Evolutionary conservation across 2,113 vertebrate genomes (phyloP), one percentile per base, ranked within the genome.

Genomic region (Psammodynastes pulverulentus): DNA sequence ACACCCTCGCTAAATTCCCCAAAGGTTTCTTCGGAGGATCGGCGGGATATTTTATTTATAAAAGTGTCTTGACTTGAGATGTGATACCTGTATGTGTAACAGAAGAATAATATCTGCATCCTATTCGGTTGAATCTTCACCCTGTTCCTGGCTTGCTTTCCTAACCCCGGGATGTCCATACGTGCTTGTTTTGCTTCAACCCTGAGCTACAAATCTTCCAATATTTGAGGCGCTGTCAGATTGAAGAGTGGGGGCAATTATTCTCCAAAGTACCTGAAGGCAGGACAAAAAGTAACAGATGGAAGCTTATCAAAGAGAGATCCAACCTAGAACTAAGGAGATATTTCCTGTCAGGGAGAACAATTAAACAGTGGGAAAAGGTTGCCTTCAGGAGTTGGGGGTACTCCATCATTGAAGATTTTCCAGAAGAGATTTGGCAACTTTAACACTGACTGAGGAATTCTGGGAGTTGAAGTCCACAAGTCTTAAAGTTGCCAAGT

Each of bases 11-110:
- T 94, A 95, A 95, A 96, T 94, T 95, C 95, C 95, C 96, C 95
- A 95, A 95, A 97, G 94, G 96, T 96, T 95, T 93, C 95, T 89
- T 91, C 91, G 91, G 92, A 93, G 95, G 62, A 91, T 72, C 93
- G 90, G 96, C 95, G 96, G 97, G 97, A 95, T 95, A 92, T 95
- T 96, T 95, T 96, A 97, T 96, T 92, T 96, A 96, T 94, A 94
- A 95, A 97, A 94, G 95, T 93, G 95, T 92, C 96, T 95, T 94
- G 95, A 93, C 94, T 95, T 91, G 96, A 93, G 93, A 95, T 94
- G 92, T 93, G 92, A 93, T 95, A 93, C 9, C 34, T 85, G 3
- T 84, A 34, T 29, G 8, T 9, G 34, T 19, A 54, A 86, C 24
- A 91, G 56, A 72, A 51, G 56, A 9, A 24, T 39, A 89, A n/a